phyloP scores from a whole-genome alignment of 2,113 vertebrate genomes.

The Perccottus glenii region DNA sequence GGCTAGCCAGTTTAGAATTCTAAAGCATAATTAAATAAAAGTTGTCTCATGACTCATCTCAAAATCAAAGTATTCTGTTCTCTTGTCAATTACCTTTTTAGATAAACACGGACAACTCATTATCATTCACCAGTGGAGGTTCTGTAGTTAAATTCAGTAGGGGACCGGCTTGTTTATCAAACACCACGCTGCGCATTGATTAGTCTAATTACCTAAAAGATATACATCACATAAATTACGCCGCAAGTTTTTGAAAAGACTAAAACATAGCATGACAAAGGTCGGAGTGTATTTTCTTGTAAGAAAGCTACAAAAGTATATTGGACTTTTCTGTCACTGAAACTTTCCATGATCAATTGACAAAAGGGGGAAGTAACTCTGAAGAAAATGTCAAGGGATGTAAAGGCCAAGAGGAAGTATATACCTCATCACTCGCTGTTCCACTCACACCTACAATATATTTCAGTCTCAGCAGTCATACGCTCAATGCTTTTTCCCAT shows the following conservation, averaged over 20 bases:
- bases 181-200: slow-evolving; percentile 64
- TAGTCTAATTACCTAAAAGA: slow-evolving; percentile 57
- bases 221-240: slow-evolving; percentile 32
- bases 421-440: too few species aligned
- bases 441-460: background rate
- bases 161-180: slow-evolving; percentile 62
- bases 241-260: slow-evolving; percentile 35
- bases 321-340: background rate
- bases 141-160: slow-evolving; percentile 53
- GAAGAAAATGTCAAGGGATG: slow-evolving; percentile 35
- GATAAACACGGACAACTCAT: slow-evolving; percentile 45
- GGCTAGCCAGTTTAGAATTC: too few species aligned
- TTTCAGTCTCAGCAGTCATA: background rate
- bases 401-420: slow-evolving; percentile 21
- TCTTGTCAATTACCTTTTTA: slow-evolving; percentile 25
- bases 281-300: slow-evolving; percentile 32
- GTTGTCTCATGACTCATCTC: background rate
- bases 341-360: slow-evolving; percentile 20
- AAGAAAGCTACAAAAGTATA: background rate
- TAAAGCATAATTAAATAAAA: too few species aligned
- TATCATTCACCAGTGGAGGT: slow-evolving; percentile 51
- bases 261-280: slow-evolving; percentile 35
- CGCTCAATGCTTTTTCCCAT: background rate
- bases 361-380: slow-evolving; percentile 12
- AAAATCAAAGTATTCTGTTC: background rate